Conservation (phyloP, 2,797 vertebrate species). For the Florisuga fusca region DNA sequence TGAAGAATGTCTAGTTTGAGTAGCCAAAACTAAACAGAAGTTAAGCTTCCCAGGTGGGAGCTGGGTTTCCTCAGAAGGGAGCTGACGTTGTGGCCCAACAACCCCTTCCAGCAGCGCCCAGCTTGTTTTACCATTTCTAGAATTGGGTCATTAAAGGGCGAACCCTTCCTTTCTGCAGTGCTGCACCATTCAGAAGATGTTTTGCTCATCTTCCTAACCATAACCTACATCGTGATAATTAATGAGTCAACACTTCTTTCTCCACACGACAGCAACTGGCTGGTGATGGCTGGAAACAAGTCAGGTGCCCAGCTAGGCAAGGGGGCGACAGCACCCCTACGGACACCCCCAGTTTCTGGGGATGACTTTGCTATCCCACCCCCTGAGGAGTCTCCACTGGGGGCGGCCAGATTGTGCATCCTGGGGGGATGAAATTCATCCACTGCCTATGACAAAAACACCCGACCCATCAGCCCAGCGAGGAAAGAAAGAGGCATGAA, state of each 20-base stretch:
- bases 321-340: background rate
- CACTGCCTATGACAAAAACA: constrained; percentile 11
- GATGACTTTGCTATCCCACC: background rate
- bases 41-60: background rate
- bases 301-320: background rate
- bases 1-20: background rate
- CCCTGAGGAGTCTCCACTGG: background rate
- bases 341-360: accelerated
- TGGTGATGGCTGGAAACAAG: background rate
- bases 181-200: background rate
- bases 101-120: accelerated
- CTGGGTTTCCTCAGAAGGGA: background rate
- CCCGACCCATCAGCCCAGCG: accelerated
- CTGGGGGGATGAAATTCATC: background rate
- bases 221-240: constrained; percentile 7
- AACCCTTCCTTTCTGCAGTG: background rate
- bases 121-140: constrained; percentile 4
- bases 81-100: accelerated
- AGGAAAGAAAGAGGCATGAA: constrained; percentile 62
- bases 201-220: constrained; percentile 50
- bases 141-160: background rate
- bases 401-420: background rate
- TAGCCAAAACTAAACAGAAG: background rate
- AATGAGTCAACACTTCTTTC: constrained; percentile 58
- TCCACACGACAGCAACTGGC: background rate